Evolutionary conservation across 2,113 vertebrate species (phyloP).

Genomic region (Sceloporus undulatus): DNA sequence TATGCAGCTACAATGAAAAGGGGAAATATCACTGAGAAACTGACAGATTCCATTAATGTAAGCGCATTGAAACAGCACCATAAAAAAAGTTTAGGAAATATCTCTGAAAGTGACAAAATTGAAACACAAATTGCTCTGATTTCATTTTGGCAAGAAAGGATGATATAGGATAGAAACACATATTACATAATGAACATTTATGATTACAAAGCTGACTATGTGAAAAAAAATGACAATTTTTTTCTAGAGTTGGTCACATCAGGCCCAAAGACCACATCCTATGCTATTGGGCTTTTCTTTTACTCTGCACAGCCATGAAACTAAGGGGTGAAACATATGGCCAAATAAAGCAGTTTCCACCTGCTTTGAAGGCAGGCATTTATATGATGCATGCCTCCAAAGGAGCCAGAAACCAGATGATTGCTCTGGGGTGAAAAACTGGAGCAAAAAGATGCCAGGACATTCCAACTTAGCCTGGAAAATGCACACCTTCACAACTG

Average conservation of each 20-base stretch:
- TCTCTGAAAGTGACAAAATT: neutral
- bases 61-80: neutral
- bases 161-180: neutral
- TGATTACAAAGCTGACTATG: neutral
- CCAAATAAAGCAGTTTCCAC: too few relatives aligned
- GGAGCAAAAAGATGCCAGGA: too few relatives aligned
- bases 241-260: neutral
- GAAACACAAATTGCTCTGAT: neutral
- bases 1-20: constrained; percentile 85
- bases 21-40: constrained; percentile 53
- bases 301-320: too few relatives aligned
- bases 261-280: neutral
- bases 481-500: too few relatives aligned
- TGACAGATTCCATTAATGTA: neutral
- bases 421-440: too few relatives aligned
- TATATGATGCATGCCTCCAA: too few relatives aligned
- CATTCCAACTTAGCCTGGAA: too few relatives aligned
- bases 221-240: neutral
- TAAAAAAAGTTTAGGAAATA: neutral
- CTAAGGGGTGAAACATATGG: too few relatives aligned
- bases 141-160: neutral
- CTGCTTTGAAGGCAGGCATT: too few relatives aligned
- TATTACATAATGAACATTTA: neutral
- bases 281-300: neutral
- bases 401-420: too few relatives aligned